Percentiles rank a stretch among this genome's conserved stretches.
Evolutionary conservation across 2,113 vertebrate species (phyloP).

Genomic region (Trachemys scripta): DNA sequence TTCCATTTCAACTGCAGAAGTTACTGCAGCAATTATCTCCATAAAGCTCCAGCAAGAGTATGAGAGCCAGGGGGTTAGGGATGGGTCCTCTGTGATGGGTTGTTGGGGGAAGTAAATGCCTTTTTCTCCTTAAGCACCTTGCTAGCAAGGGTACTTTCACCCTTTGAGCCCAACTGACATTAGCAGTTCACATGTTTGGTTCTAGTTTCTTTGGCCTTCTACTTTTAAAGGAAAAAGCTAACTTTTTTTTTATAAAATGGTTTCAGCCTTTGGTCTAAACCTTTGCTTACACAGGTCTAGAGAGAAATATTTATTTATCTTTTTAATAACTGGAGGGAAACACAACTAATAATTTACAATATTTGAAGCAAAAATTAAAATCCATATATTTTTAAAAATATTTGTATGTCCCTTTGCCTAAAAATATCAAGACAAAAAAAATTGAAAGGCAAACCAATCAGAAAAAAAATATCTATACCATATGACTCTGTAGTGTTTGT

Average conservation of each 20-base stretch:
- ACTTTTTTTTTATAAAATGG: conserved; percentile 15
- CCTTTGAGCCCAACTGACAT: conserved; percentile 14
- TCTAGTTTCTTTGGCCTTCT: neutral
- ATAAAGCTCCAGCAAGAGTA: neutral
- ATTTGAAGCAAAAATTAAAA: conserved; percentile 32
- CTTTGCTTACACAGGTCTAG: neutral
- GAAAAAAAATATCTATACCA: neutral
- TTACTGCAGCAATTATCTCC: conserved; percentile 22
- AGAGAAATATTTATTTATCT: conserved; percentile 16
- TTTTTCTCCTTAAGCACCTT: neutral
- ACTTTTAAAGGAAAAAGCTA: conserved; percentile 2
- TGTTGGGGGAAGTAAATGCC: neutral
- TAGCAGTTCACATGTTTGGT: conserved; percentile 23
- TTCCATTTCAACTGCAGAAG: neutral
- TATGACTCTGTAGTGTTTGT: neutral
- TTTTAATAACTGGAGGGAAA: conserved; percentile 20
- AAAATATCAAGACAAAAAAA: neutral
- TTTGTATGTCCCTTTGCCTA: neutral
- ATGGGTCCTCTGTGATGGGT: neutral
- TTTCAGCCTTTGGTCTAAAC: neutral
- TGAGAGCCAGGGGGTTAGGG: neutral
- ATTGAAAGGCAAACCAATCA: neutral
- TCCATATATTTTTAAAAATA: conserved; percentile 26
- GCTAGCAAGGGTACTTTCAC: conserved; percentile 14
- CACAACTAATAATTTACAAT: neutral